Conservation (phyloP, 2,113 vertebrate species). For the Caranx melampygus region DNA sequence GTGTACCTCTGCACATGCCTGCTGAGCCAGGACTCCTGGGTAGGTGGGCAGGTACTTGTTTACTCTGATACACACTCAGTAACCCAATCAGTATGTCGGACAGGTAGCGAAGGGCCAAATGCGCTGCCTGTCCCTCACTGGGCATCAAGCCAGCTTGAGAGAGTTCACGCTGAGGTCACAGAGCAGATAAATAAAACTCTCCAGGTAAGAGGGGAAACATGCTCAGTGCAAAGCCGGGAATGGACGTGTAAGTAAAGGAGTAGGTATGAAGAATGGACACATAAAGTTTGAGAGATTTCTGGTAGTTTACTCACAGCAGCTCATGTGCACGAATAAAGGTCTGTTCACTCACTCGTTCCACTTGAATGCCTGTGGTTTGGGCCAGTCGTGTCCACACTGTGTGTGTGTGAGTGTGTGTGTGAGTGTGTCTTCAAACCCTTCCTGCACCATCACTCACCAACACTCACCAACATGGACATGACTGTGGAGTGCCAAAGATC, state of each 20-base stretch:
- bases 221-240: neutral
- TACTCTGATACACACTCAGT: conserved; percentile 49
- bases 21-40: conserved; percentile 37
- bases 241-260: conserved; percentile 7
- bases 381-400: conserved; percentile 64
- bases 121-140: neutral
- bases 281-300: conserved; percentile 40
- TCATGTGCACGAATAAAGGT: conserved; percentile 67
- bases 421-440: conserved; percentile 32
- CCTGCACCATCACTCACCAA: conserved; percentile 51
- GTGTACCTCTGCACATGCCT: conserved; percentile 38
- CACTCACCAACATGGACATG: conserved; percentile 32
- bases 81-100: conserved; percentile 61
- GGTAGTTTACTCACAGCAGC: conserved; percentile 57
- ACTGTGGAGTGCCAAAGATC: conserved; percentile 43
- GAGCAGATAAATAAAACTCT: conserved; percentile 27
- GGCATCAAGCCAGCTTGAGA: conserved; percentile 42
- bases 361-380: conserved; percentile 75
- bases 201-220: conserved; percentile 21
- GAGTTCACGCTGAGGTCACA: conserved; percentile 57
- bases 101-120: conserved; percentile 46
- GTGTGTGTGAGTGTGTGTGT: conserved; percentile 22
- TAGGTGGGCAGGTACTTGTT: conserved; percentile 65
- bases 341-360: conserved; percentile 73
- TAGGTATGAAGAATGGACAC: conserved; percentile 34